phyloP scores from a whole-genome alignment of 1,140 invertebrate genomes.

The Megathymus violae region DNA sequence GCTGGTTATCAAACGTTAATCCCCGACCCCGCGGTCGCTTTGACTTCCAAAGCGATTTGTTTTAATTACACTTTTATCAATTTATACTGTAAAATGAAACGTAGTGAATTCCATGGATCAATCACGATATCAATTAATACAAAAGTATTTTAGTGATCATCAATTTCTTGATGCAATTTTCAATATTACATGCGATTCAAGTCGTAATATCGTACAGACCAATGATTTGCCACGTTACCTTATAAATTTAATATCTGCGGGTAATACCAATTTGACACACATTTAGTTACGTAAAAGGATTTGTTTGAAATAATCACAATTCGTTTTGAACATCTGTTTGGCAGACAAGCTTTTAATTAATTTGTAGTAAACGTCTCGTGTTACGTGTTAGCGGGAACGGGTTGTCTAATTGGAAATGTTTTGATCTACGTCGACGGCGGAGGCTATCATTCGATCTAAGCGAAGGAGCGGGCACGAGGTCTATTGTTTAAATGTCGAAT shows the following conservation, averaged over 20 bases:
- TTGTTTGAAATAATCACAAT: slow-evolving; percentile 25
- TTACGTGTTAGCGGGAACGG: slow-evolving; percentile 39
- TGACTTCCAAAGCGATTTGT: slow-evolving; percentile 63
- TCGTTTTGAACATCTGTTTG: slow-evolving; percentile 18
- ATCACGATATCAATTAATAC: slow-evolving; percentile 24
- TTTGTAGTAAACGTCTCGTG: slow-evolving; percentile 18
- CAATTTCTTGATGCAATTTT: neutral
- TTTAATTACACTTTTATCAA: slow-evolving; percentile 61
- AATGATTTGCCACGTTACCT: neutral
- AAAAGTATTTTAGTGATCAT: neutral
- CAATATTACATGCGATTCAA: slow-evolving; percentile 5
- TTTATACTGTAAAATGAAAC: slow-evolving; percentile 45
- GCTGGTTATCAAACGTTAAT: slow-evolving; percentile 57
- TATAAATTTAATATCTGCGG: neutral
- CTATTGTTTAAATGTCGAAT: slow-evolving; percentile 75
- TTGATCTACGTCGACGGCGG: slow-evolving; percentile 44
- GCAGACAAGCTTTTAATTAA: slow-evolving; percentile 25
- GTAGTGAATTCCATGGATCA: slow-evolving; percentile 18
- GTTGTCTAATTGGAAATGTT: slow-evolving; percentile 51
- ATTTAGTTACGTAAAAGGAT: slow-evolving; percentile 1
- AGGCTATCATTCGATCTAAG: slow-evolving; percentile 55
- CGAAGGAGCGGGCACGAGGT: slow-evolving; percentile 48
- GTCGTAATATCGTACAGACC: neutral
- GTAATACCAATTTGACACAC: slow-evolving; percentile 1
- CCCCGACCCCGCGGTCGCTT: slow-evolving; percentile 58